These are phyloP conservation scores for Sebastes steindachneri DNA, from an alignment of 2,797 vertebrate species.

Conservation along the genomic window DNA sequence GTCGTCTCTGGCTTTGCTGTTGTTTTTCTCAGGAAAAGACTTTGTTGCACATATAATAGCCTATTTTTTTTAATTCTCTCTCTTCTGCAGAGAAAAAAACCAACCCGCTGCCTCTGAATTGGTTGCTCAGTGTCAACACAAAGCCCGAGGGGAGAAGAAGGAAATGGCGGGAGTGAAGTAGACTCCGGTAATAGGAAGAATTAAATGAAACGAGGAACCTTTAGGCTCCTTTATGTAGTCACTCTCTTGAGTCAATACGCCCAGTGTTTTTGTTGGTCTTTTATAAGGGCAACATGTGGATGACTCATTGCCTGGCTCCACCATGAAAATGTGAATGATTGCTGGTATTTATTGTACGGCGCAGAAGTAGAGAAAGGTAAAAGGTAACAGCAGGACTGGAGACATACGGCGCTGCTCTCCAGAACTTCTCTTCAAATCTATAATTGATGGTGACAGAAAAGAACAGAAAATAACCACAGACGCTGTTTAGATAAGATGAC, in stretches of 20 bases:
- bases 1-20: neutral
- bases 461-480: neutral
- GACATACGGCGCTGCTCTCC: neutral
- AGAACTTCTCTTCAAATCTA: neutral
- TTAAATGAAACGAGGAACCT: slow-evolving; percentile 54
- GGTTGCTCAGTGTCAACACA: slow-evolving; percentile 11
- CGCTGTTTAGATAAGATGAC: neutral
- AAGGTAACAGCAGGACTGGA: slow-evolving; percentile 8
- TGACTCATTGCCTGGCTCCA: slow-evolving; percentile 51
- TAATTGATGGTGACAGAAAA: neutral
- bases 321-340: slow-evolving; percentile 33
- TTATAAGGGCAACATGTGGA: slow-evolving; percentile 24
- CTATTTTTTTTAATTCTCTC: slow-evolving; percentile 46
- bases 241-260: slow-evolving; percentile 1
- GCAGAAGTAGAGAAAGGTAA: slow-evolving; percentile 13
- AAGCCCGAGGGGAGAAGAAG: slow-evolving; percentile 8
- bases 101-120: slow-evolving; percentile 21
- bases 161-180: slow-evolving; percentile 33
- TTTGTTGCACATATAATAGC: neutral
- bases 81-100: slow-evolving; percentile 5
- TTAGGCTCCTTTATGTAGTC: slow-evolving; percentile 22
- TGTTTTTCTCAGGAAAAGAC: neutral
- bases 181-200: slow-evolving; percentile 29
- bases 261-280: neutral
- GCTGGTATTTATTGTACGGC: slow-evolving; percentile 20